Base-by-base conservation (phyloP, 2,888 invertebrate genomes). In the Ariolimax columbianus region DNA sequence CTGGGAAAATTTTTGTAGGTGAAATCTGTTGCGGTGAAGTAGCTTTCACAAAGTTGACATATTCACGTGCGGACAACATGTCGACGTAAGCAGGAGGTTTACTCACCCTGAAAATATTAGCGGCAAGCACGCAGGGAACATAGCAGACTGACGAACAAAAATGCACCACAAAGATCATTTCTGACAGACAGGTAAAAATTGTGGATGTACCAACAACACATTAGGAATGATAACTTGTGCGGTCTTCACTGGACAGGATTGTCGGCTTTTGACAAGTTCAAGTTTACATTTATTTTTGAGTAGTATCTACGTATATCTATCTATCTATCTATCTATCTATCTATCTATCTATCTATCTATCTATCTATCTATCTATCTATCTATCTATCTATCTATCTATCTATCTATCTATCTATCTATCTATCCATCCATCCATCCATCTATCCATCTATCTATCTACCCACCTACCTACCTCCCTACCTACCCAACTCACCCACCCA, bases 31-130 rank as follows among this genome's bases (percentile, higher is more conserved):
- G 14, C 30, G 63, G 63, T n/a, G 23, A 63, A 63, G 63, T 63
- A n/a, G 30, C 73, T 43, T 47, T 73, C 33, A 66, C 66, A 33
- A n/a, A 66, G 30, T 66, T 33, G 36, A n/a, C 51, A 78, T 78
- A 40, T 63, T 63, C 78, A 78, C 63, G 63, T 78, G 78, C 38
- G 63, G 17, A 30, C 59, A 59, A 63, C 11, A 36, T 55, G 78
- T 36, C 38, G 26, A 40, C 4, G 38, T 63, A 14, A 17, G 30
- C 51, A 43, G n/a, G 26, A 4, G 7, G 43, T 51, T 43, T 47
- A 51, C 47, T 51, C 51, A 63, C 26, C 36, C 63, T 19, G 9
- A 19, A 33, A 36, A 63, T 36, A 38, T 38, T 26, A 0, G 63
- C n/a, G 63, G 78, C 26, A 40, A 38, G 59, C 78, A 55, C n/a